Conservation (phyloP, 2,888 invertebrate species). For the Lapara coniferarum region DNA sequence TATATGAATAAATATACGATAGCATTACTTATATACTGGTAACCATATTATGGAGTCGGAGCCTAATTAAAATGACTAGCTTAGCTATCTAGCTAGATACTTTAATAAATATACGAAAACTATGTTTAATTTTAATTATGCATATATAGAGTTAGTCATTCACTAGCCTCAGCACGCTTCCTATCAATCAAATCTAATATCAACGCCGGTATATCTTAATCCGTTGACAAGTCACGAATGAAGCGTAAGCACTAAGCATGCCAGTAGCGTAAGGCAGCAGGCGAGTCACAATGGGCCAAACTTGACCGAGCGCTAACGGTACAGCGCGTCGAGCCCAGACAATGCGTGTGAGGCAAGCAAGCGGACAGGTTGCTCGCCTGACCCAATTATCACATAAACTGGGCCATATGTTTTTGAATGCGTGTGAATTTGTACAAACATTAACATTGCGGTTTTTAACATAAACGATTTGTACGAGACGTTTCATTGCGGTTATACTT, state of each 20-base stretch:
- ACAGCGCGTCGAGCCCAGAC: conserved; percentile 66
- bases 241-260: conserved; percentile 21
- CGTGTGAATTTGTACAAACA: conserved; percentile 68
- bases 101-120: too few relatives aligned
- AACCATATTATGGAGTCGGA: too few relatives aligned
- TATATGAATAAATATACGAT: too few relatives aligned
- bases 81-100: too few relatives aligned
- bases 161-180: neutral
- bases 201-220: neutral
- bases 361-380: conserved; percentile 78
- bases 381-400: conserved; percentile 78
- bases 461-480: conserved; percentile 18
- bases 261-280: conserved; percentile 29
- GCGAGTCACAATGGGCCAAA: conserved; percentile 73
- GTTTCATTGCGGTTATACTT: conserved; percentile 18
- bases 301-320: conserved; percentile 80
- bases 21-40: too few relatives aligned
- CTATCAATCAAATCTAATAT: conserved; percentile 10
- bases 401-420: conserved; percentile 70
- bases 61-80: too few relatives aligned
- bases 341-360: conserved; percentile 70
- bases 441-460: conserved; percentile 34
- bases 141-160: neutral
- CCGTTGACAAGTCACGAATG: conserved; percentile 11
- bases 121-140: too few relatives aligned